Conservation (phyloP, 2,113 vertebrate genomes). For the Danionella cerebrum region DNA sequence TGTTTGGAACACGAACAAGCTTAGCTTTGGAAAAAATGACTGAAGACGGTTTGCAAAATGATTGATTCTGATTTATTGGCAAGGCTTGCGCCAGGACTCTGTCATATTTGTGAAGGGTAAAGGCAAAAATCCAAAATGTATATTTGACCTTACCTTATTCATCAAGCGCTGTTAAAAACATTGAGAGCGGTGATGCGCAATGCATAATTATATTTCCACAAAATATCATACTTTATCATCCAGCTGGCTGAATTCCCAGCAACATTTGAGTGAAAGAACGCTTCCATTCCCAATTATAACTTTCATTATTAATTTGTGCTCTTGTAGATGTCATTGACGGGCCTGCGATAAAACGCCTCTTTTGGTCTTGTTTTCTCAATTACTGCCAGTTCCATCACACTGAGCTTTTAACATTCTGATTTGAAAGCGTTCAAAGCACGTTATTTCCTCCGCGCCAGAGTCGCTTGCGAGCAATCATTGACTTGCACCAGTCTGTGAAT, state of each 20-base stretch:
- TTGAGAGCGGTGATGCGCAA: no score
- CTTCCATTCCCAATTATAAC: conserved; percentile 15
- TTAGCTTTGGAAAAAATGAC: conserved; percentile 26
- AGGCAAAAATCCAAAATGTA: no score
- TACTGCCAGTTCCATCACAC: conserved; percentile 1
- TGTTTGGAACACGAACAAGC: conserved; percentile 21
- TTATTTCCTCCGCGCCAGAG: not conserved
- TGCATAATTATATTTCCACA: no score
- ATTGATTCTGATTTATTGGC: not conserved
- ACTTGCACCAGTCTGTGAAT: not conserved
- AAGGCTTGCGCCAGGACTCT: no score
- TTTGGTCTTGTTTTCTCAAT: conserved; percentile 36
- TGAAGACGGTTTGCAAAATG: not conserved
- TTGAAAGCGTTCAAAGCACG: not conserved
- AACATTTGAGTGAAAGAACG: no score
- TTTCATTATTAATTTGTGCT: conserved; percentile 39
- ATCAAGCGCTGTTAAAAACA: no score
- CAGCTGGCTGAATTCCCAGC: no score
- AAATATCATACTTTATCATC: no score
- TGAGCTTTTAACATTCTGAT: conserved; percentile 12
- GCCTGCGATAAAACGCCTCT: conserved; percentile 1
- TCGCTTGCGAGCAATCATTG: not conserved
- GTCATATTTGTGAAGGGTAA: no score
- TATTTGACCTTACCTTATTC: no score
- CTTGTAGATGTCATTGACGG: conserved; percentile 36